phyloP scores from a whole-genome alignment of 2,888 invertebrate species.

The Drosophila rubida region DNA sequence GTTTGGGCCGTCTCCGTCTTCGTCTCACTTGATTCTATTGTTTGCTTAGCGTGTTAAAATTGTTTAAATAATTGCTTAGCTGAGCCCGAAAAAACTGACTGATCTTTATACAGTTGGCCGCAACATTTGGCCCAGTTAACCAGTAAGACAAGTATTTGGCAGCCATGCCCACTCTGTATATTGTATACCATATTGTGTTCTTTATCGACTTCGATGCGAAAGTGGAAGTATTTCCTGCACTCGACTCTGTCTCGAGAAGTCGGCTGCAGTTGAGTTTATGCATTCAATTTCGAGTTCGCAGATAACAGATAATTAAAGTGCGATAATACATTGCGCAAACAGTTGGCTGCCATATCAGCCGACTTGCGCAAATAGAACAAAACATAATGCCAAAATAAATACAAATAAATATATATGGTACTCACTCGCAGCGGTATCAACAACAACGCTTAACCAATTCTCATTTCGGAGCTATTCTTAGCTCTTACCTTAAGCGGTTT shows the following conservation, averaged over 20 bases:
- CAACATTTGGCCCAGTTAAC: constrained; percentile 41
- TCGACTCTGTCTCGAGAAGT: not conserved
- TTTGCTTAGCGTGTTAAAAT: constrained; percentile 45
- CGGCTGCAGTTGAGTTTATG: not conserved
- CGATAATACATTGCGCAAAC: constrained; percentile 52
- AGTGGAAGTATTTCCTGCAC: constrained; percentile 1
- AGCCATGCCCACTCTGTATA: too few species aligned
- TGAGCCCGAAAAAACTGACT: constrained; percentile 40
- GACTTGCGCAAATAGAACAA: constrained; percentile 36
- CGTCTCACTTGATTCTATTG: constrained; percentile 20
- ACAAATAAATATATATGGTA: constrained; percentile 17
- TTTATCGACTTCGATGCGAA: not conserved
- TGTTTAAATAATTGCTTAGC: constrained; percentile 59
- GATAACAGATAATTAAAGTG: constrained; percentile 52
- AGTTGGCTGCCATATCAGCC: constrained; percentile 41
- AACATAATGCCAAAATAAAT: constrained; percentile 46
- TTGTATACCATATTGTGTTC: too few species aligned
- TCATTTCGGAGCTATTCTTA: constrained; percentile 7
- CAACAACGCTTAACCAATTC: not conserved
- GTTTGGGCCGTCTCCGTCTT: too few species aligned
- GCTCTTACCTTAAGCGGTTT: constrained; percentile 6
- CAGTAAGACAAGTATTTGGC: not conserved
- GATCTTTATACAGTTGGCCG: constrained; percentile 64
- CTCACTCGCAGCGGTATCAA: constrained; percentile 3
- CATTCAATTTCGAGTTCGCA: constrained; percentile 25